Evolutionary conservation across 2,113 vertebrate genomes (phyloP).

Genomic region (Gyps fulvus): DNA sequence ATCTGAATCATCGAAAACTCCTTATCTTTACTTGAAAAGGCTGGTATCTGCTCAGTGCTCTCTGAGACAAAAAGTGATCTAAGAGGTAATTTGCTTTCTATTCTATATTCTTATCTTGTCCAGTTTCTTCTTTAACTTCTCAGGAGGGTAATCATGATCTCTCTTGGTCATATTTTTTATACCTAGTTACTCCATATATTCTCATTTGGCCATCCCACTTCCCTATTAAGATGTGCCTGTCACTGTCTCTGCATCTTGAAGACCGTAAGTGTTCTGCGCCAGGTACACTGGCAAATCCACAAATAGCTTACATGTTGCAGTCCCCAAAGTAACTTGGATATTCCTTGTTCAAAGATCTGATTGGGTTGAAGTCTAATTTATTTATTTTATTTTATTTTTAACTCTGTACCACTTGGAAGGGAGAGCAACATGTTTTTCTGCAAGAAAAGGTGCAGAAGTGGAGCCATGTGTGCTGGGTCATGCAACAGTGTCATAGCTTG

Average conservation of each 20-base stretch:
- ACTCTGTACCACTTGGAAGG: not conserved
- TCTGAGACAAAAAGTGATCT: not conserved
- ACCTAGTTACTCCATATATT: not conserved
- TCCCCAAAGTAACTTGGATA: not conserved
- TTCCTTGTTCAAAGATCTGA: not conserved
- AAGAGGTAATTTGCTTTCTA: not conserved
- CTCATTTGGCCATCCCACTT: not conserved
- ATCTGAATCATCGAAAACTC: not conserved
- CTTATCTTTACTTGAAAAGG: not conserved
- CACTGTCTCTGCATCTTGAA: not conserved
- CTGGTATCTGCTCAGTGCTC: not conserved
- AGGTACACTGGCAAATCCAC: not conserved
- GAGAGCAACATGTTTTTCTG: not conserved
- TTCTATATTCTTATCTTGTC: not conserved
- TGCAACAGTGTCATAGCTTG: not conserved
- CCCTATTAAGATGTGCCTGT: not conserved
- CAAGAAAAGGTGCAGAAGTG: not conserved
- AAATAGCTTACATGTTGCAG: not conserved
- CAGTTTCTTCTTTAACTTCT: not conserved
- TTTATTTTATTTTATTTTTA: not conserved
- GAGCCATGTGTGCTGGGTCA: not conserved
- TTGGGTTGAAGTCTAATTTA: not conserved
- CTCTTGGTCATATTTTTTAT: not conserved
- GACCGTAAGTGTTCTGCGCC: not conserved
- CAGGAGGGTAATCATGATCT: not conserved